Evolutionary conservation across 2,113 vertebrate genomes (phyloP).

Genomic region (Datnioides undecimradiatus): DNA sequence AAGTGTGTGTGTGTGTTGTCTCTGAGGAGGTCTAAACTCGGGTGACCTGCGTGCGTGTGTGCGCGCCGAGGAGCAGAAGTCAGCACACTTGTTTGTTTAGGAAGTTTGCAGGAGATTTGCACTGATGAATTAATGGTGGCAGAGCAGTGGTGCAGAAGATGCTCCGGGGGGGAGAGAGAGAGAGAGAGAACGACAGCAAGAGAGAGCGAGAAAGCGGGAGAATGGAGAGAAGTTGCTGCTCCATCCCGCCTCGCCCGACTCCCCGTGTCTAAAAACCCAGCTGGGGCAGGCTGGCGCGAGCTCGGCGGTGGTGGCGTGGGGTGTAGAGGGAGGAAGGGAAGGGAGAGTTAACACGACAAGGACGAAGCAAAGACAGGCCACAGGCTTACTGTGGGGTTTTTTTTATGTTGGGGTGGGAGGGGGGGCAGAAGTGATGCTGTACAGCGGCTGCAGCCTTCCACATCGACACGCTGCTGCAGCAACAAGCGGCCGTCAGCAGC

Average conservation of each 20-base stretch:
- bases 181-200: not conserved
- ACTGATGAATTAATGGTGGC: conserved; percentile 79
- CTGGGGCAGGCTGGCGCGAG: conserved; percentile 46
- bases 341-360: conserved; percentile 56
- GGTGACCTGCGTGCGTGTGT: conserved; percentile 32
- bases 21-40: conserved; percentile 22
- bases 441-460: conserved; percentile 35
- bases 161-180: conserved; percentile 40
- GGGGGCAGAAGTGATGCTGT: conserved; percentile 20
- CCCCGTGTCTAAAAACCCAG: conserved; percentile 54
- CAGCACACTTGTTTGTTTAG: conserved; percentile 66
- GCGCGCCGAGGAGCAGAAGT: conserved; percentile 41
- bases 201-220: conserved; percentile 15
- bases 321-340: not conserved
- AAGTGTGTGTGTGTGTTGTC: conserved; percentile 11
- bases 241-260: conserved; percentile 15
- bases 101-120: conserved; percentile 65
- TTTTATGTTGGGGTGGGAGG: not conserved
- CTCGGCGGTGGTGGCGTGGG: not conserved
- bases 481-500: conserved; percentile 29
- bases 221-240: conserved; percentile 32
- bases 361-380: conserved; percentile 66
- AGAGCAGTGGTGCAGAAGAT: conserved; percentile 74
- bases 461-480: conserved; percentile 23
- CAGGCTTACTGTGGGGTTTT: conserved; percentile 26